These are phyloP conservation scores for Hyperoplus immaculatus DNA, from an alignment of 2,797 vertebrate species.

Conservation along the genomic window DNA sequence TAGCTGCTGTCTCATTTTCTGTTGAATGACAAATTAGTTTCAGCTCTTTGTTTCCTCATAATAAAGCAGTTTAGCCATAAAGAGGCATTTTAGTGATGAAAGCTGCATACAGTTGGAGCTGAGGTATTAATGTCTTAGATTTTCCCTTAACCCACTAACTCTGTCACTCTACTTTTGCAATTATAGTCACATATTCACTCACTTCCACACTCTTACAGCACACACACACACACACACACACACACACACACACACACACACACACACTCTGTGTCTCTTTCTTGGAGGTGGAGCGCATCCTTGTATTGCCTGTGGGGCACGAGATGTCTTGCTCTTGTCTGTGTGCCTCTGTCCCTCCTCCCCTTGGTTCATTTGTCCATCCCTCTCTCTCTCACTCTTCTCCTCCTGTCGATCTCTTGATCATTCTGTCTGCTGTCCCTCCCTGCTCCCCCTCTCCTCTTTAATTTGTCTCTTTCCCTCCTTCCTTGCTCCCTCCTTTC, in stretches of 20 bases:
- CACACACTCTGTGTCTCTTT: slow-evolving; percentile 25
- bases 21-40: not conserved
- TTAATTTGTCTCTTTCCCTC: slow-evolving; percentile 44
- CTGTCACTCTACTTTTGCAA: slow-evolving; percentile 57
- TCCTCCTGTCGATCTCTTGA: slow-evolving; percentile 42
- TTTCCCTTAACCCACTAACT: slow-evolving; percentile 20
- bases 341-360: slow-evolving; percentile 50
- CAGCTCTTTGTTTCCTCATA: not conserved
- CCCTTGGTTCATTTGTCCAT: slow-evolving; percentile 49
- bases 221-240: slow-evolving; percentile 43
- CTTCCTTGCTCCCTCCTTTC: slow-evolving; percentile 57
- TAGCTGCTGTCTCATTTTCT: not conserved
- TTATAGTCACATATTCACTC: slow-evolving; percentile 63
- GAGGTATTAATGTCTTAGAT: slow-evolving; percentile 30
- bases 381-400: slow-evolving; percentile 34
- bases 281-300: slow-evolving; percentile 53
- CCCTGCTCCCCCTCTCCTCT: slow-evolving; percentile 20
- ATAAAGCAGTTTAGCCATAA: not conserved
- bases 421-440: slow-evolving; percentile 35
- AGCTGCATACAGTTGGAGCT: not conserved
- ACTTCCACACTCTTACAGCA: slow-evolving; percentile 45
- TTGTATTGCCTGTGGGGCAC: slow-evolving; percentile 69
- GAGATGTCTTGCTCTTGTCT: slow-evolving; percentile 71
- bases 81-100: not conserved
- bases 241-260: slow-evolving; percentile 27